Evolutionary conservation across 2,888 invertebrate genomes (phyloP).

Genomic region (Spodoptera littoralis): DNA sequence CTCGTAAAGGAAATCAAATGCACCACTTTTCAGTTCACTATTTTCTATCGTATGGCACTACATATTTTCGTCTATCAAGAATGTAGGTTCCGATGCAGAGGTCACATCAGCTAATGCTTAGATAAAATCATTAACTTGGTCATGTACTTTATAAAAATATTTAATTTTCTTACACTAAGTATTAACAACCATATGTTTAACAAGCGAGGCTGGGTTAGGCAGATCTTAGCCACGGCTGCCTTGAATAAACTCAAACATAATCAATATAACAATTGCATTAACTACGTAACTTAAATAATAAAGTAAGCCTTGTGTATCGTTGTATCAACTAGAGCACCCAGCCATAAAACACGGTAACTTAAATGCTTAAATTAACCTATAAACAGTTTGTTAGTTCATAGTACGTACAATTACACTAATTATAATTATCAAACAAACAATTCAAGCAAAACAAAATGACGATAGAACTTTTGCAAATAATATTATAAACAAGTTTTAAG

Average conservation of each 20-base stretch:
- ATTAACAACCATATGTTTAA: conserved; percentile 67
- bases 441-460: conserved; percentile 46
- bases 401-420: conserved; percentile 26
- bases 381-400: conserved; percentile 25
- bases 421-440: conserved; percentile 26
- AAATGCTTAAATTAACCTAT: conserved; percentile 43
- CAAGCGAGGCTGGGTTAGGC: conserved; percentile 58
- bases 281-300: conserved; percentile 40
- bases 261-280: conserved; percentile 38
- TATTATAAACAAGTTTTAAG: conserved; percentile 60
- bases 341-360: conserved; percentile 61
- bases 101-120: conserved; percentile 55
- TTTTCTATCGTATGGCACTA: conserved; percentile 75
- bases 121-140: conserved; percentile 77
- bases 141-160: conserved; percentile 83
- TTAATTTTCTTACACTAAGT: conserved; percentile 72
- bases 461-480: conserved; percentile 54
- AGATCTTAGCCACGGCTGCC: conserved; percentile 35
- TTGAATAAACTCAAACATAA: conserved; percentile 41
- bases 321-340: conserved; percentile 42
- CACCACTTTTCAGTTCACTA: conserved; percentile 75
- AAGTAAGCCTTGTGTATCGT: conserved; percentile 34
- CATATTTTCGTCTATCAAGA: conserved; percentile 56
- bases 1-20: conserved; percentile 79
- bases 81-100: conserved; percentile 52